Percentiles rank a stretch among this genome's conserved stretches.
phyloP scores from a whole-genome alignment of 2,888 invertebrate species.

The Chrysolina oricalcia region DNA sequence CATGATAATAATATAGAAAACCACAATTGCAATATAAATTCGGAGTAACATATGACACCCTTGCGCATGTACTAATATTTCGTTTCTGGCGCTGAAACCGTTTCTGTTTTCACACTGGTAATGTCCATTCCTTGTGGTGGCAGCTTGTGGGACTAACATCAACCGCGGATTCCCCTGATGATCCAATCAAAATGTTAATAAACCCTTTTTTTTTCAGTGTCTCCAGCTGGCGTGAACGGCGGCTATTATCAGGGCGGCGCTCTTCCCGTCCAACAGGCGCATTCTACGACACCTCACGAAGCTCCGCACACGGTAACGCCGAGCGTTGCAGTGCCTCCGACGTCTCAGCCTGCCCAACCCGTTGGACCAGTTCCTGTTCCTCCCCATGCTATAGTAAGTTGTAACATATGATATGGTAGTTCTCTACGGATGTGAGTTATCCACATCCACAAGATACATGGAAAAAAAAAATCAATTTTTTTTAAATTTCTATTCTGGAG shows the following conservation, averaged over 20 bases:
- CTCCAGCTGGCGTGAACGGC: conserved; percentile 80
- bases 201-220: conserved; percentile 67
- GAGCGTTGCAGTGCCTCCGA: conserved; percentile 73
- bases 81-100: no score
- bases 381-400: conserved; percentile 67
- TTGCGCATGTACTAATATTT: no score
- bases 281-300: conserved; percentile 89
- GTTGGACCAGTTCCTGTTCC: conserved; percentile 70
- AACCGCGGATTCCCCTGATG: not conserved
- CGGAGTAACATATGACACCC: no score
- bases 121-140: conserved; percentile 1
- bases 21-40: no score
- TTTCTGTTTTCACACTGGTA: no score
- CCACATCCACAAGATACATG: no score
- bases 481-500: no score
- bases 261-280: conserved; percentile 88
- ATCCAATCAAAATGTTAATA: not conserved
- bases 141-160: no score
- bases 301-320: conserved; percentile 76
- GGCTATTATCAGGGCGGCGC: conserved; percentile 83
- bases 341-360: conserved; percentile 71
- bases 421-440: no score
- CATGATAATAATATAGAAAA: no score
- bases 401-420: no score
- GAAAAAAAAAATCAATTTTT: no score